Evolutionary conservation across 64 coral and sea anemone genomes (phyloP), one percentile per base, ranked within the genome.

Genomic region (Pachyseris speciosa): DNA sequence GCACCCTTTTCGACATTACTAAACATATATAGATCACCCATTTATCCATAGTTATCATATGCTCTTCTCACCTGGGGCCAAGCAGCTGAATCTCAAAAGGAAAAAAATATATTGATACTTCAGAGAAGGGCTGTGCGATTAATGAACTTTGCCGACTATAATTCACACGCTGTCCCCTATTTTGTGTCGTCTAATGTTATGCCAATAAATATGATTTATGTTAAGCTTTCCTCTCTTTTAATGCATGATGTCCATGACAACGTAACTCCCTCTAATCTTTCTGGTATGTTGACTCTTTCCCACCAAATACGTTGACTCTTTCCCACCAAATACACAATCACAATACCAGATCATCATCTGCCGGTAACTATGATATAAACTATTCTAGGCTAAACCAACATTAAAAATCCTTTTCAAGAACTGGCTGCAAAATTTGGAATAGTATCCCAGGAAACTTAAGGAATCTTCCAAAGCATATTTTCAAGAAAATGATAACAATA

Each of bases 141-240:
- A 17, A 53, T 53, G 50, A 53, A 53, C 15, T 53, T 53, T 53
- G 50, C 50, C 15, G 19, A 53, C 50, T 53, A 15, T 17, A 53
- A 53, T 53, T 53, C 50, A 53, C 1, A 53, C 50, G 11, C 50
- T 53, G 15, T 53, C 50, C 11, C 51, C 37, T 52, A 80, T 48
- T 80, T 80, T 48, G 53, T 36, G 25, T 80, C 76, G 17, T 80
- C 76, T 80, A 80, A 80, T 28, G 48, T 13, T 17, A 9, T 53
- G 50, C 50, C 50, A 74, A 74, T 40, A 41, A 74, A 74, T 16
- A 53, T 52, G 47, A 1, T 80, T 57, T 49, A 55, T 52, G 24
- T 80, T 57, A 57, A 80, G 24, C 25, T 64, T 64, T 83, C 53
- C 53, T 83, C 79, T 64, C 57, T 83, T 83, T 83, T 83, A 83